Evolutionary conservation across 2,888 invertebrate species (phyloP), one percentile per base, ranked within the genome.

Genomic region (Amphimallon solstitiale): DNA sequence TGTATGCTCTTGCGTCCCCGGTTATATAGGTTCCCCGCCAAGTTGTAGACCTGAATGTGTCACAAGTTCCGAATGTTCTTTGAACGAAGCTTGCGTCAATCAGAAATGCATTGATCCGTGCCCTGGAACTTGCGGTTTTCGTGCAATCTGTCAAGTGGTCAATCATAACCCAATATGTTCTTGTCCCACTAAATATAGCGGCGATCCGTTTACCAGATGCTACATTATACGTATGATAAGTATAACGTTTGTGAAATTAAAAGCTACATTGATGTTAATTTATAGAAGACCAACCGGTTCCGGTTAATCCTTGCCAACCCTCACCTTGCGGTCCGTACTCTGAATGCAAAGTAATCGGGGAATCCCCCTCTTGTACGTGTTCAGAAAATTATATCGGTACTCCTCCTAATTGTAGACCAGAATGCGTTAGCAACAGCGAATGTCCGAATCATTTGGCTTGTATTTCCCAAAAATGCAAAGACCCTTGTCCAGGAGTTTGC

Each of bases 401-500:
- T 52, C 89, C 91, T 51, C 89, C 90, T n/a, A 89, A 90, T 69
- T 91, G 91, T 77, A 84, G 88, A 73, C 91, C 91, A 2, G 91
- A 92, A 83, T 92, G 92, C 78, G 86, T 89, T 10, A 86, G 87
- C 2, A 92, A 88, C 79, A 86, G 89, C 40, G 92, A 92, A 79
- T 92, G 92, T 77, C 73, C 88, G 0, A 87, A 86, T 73, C 86
- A 90, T 74, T 82, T 87, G 76, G 91, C 92, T 43, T 93, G 93
- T 77, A 85, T 91, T 10, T 89, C 89, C 76, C 87, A 89, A 75
- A 91, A 90, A 84, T 93, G 93, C 79, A 86, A 85, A 82, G 89
- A 90, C 77, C 92, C 92, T 2, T 94, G 94, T 75, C 84, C 84
- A 0, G 90, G 90, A 65, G 85, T 90, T 0, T 95, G 95, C 78